Base-by-base conservation (phyloP, 2,888 invertebrate species). In the Callinectes sapidus region DNA sequence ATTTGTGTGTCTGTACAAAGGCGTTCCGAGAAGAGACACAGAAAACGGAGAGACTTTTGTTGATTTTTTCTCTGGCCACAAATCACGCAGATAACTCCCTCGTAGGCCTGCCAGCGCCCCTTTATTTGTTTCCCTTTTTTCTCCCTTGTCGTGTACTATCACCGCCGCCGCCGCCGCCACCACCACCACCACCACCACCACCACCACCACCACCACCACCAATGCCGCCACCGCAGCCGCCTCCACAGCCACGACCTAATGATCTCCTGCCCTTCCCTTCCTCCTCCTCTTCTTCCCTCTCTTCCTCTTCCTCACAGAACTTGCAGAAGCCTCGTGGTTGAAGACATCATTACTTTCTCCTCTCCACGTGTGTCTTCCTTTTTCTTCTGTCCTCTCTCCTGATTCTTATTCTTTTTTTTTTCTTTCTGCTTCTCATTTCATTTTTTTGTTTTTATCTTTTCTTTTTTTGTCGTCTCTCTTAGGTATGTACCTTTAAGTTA, bases 11-110 rank as follows among this genome's bases (percentile, higher is more conserved):
- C 42, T n/a, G 2, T 16, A 42, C 86, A 86, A 42, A 86, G 86
- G 86, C 28, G n/a, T 28, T n/a, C 71, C 71, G 71, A 28, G 39
- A 86, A 35, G 86, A 86, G 86, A 42, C 86, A 28, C 39, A 71
- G 71, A 28, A 28, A 71, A 71, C 10, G n/a, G n/a, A 10, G n/a
- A 13, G 28, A 28, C 28, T 28, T 71, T 71, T 71, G 71, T 71
- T 71, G 71, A 71, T 71, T 71, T 71, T 71, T 71, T n/a, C n/a
- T 23, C 71, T 8, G 48, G 8, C 28, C 71, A 71, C 71, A 71
- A 71, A 71, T 71, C 71, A 71, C 71, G 71, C 71, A 71, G 71
- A 71, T 71, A 71, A 71, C 71, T 71, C 71, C n/a, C 28, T 28
- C 71, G n/a, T 71, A 71, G 28, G 71, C 71, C 71, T 71, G 71